Conservation (phyloP, 2,888 invertebrate genomes). For the Macrophya alboannulata region DNA sequence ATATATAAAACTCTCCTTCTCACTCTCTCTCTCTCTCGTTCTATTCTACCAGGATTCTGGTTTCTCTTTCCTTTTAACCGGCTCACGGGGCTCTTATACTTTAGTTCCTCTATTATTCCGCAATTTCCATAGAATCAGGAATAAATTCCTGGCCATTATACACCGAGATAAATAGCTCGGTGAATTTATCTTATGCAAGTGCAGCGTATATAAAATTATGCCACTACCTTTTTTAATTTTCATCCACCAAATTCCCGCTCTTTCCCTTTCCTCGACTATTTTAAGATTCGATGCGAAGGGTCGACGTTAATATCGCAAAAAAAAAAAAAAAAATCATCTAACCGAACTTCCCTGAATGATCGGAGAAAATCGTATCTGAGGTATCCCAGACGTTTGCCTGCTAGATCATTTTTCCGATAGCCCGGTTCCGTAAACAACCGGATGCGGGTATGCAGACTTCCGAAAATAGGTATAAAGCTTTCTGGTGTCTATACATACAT, state of each 20-base stretch:
- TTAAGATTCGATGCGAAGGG: background rate
- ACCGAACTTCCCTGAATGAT: background rate
- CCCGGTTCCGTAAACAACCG: background rate
- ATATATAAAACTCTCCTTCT: background rate
- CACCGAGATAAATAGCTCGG: constrained; percentile 37
- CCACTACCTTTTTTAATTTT: background rate
- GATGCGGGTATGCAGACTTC: background rate
- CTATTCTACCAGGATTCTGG: constrained; percentile 19
- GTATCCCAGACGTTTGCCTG: background rate
- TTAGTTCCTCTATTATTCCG: constrained; percentile 44
- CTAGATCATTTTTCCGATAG: background rate
- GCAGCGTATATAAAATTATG: background rate
- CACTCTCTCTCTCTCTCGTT: constrained; percentile 55
- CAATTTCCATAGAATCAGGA: constrained; percentile 44
- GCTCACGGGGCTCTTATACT: constrained; percentile 6
- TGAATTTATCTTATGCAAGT: constrained; percentile 32
- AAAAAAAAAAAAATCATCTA: background rate
- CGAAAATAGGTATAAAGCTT: background rate
- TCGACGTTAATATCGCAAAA: background rate
- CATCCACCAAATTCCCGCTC: background rate
- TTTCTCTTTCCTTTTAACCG: constrained; percentile 4
- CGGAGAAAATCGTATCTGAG: background rate
- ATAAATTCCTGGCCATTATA: constrained; percentile 37
- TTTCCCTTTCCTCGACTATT: background rate
- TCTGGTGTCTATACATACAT: background rate